Percentiles rank a stretch among this genome's conserved stretches.
These are phyloP conservation scores for Ursus arctos DNA, from an alignment of 2,113 vertebrate genomes.

Conservation along the genomic window DNA sequence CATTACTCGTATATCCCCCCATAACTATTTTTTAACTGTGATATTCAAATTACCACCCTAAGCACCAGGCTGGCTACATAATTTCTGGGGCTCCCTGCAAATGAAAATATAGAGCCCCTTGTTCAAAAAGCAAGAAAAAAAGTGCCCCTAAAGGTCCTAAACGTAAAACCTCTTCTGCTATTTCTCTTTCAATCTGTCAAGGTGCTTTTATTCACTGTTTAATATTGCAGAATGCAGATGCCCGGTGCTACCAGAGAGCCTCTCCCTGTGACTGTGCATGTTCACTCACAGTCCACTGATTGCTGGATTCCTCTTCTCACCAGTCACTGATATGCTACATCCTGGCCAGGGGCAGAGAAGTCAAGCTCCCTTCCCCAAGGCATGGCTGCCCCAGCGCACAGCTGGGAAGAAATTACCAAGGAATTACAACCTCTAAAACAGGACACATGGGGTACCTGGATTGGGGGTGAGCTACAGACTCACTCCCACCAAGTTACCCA, in stretches of 20 bases:
- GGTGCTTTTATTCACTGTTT: neutral
- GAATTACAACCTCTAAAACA: neutral
- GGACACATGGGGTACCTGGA: neutral
- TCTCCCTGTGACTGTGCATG: fast-evolving
- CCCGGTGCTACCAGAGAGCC: fast-evolving
- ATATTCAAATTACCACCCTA: neutral
- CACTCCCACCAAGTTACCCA: neutral
- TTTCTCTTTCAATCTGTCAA: neutral
- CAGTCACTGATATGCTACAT: no score
- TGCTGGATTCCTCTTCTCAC: neutral
- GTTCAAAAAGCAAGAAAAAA: neutral
- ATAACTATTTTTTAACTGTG: neutral
- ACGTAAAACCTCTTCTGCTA: neutral
- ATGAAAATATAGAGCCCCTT: neutral
- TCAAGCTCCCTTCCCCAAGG: neutral
- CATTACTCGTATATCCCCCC: neutral
- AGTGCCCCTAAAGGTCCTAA: neutral
- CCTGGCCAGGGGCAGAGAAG: neutral
- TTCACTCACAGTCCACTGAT: neutral
- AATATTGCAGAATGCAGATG: neutral
- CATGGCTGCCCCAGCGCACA: neutral
- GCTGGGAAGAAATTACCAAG: fast-evolving
- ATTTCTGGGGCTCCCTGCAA: neutral
- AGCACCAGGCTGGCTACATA: neutral
- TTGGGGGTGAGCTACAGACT: neutral